phyloP scores from a whole-genome alignment of 2,888 invertebrate species.

The Synanthedon myopaeformis region DNA sequence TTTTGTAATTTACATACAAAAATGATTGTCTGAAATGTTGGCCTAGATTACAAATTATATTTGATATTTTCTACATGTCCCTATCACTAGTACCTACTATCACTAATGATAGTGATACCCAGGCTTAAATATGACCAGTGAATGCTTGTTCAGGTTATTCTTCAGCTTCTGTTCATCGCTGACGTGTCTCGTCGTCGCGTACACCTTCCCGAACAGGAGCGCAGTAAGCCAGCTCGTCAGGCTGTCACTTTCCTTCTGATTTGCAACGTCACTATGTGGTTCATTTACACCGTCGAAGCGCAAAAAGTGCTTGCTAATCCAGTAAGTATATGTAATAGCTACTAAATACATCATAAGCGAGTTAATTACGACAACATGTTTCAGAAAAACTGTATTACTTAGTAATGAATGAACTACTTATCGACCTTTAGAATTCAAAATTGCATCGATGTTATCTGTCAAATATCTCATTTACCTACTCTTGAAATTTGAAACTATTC shows the following conservation, averaged over 20 bases:
- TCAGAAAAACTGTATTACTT: too few relatives aligned
- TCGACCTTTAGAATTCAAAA: too few relatives aligned
- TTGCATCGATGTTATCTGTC: too few relatives aligned
- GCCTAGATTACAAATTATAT: too few relatives aligned
- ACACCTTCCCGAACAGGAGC: constrained; percentile 90
- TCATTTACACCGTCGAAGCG: constrained; percentile 94
- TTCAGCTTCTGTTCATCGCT: constrained; percentile 92
- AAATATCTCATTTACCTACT: too few relatives aligned
- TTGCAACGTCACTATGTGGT: constrained; percentile 96
- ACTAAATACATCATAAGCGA: too few relatives aligned
- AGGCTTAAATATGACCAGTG: not conserved
- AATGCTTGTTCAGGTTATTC: constrained; percentile 74
- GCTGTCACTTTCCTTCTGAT: constrained; percentile 95
- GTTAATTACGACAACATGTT: too few relatives aligned
- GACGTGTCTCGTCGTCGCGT: constrained; percentile 93
- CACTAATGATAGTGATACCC: not conserved
- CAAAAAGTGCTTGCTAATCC: constrained; percentile 95
- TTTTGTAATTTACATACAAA: too few relatives aligned
- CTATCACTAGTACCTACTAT: not conserved
- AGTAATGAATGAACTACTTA: too few relatives aligned
- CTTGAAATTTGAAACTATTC: too few relatives aligned
- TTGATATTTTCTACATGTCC: too few relatives aligned
- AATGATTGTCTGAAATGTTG: too few relatives aligned
- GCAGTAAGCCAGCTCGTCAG: constrained; percentile 94
- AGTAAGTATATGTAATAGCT: constrained; percentile 52